A percentile compares a stretch with the other conserved stretches of the same genome.
These are phyloP conservation scores for Petromus typicus DNA, from an alignment of 2,113 vertebrate genomes.

Conservation along the genomic window DNA sequence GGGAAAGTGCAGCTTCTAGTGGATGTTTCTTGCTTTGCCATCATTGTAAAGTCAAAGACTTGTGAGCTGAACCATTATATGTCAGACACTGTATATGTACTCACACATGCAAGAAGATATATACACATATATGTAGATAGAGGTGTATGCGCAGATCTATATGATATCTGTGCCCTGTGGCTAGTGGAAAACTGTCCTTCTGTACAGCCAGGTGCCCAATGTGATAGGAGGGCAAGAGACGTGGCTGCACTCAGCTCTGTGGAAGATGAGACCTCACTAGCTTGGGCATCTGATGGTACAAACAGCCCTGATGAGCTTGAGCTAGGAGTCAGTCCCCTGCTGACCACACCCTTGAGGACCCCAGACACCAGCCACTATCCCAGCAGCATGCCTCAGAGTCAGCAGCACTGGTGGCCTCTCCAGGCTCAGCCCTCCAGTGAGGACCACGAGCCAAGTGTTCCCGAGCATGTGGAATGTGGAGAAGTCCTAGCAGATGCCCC, in stretches of 20 bases:
- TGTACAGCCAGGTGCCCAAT: slow-evolving; percentile 15
- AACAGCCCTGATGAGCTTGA: not conserved
- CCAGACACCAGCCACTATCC: not conserved
- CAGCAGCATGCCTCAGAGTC: slow-evolving; percentile 42
- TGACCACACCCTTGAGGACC: no score
- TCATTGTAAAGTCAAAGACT: not conserved
- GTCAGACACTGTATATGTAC: not conserved
- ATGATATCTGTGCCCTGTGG: not conserved
- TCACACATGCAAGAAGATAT: no score
- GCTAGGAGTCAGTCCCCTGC: not conserved
- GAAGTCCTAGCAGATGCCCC: not conserved
- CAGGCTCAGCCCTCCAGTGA: not conserved
- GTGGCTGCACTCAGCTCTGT: not conserved
- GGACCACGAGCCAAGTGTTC: not conserved
- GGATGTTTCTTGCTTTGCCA: not conserved
- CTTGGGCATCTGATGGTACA: not conserved
- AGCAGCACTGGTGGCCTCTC: not conserved
- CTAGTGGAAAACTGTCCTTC: not conserved
- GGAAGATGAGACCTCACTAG: not conserved
- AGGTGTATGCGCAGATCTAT: not conserved
- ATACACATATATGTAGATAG: not conserved
- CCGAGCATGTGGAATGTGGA: not conserved
- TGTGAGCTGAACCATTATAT: not conserved
- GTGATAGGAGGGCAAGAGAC: not conserved
- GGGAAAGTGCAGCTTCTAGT: not conserved